Evolutionary conservation across 2,113 vertebrate genomes (phyloP), one percentile per base, ranked within the genome.

Genomic region (Dunckerocampus dactyliophorus): DNA sequence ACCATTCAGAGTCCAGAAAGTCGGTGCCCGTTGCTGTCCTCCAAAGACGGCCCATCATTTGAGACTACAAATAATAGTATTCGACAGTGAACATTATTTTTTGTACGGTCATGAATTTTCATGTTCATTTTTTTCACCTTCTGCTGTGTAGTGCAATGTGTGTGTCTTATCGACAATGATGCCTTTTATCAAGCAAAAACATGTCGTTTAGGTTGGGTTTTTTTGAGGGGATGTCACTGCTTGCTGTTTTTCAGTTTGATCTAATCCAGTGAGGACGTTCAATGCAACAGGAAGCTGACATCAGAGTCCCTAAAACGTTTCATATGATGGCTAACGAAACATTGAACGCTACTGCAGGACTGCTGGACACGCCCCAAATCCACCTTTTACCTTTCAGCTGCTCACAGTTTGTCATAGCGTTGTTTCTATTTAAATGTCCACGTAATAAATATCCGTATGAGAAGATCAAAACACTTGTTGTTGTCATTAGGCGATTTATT

Each of bases 361-460:
- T 63, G 0, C 9, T 61, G 7, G 53, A 13, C 34, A 17, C 51
- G 17, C 31, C 2, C 8, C 1, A 8, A 46, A 16, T 46, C 45
- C 16, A 6, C 45, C 28, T 16, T 19, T n/a, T 10, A 12, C 12
- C 5, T 8, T 37, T 17, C 8, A 55, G 7, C 17, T 19, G 7
- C 19, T 21, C 14, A 37, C 28, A 52, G 13, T 13, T 15, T 54
- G 51, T 54, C 4, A 24, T 45, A 5, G 34, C 19, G 8, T 59
- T 58, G 47, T 76, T 75, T 75, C 7, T 75, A 69, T 83, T 74
- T 68, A 69, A 77, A 65, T 61, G 42, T 34, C 21, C 50, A 74
- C 68, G 7, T 68, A 47, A 68, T 24, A 51, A 62, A 45, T 0
- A 60, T 68, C 20, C 62, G 62, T 63, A 57, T 54, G 64, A 28